These are phyloP conservation scores for Apomyelois bistriatella DNA, from an alignment of 2,888 invertebrate genomes.

Conservation along the genomic window DNA sequence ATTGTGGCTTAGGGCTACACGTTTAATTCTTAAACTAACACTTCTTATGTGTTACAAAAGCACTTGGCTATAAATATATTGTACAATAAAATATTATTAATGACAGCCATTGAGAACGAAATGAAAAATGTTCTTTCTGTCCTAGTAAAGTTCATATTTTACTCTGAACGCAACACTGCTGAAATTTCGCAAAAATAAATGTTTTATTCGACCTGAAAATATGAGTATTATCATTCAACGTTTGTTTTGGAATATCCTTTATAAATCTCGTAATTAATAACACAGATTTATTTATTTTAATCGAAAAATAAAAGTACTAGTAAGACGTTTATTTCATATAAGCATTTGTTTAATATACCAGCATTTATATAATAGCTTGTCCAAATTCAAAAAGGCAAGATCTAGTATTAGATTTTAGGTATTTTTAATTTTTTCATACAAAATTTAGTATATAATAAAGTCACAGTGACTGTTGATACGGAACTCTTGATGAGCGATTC, in stretches of 20 bases:
- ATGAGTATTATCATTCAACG: neutral
- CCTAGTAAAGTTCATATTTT: neutral
- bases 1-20: no score
- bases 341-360: no score
- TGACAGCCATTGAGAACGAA: neutral
- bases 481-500: no score
- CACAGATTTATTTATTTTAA: neutral
- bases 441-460: no score
- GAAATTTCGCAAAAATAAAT: neutral
- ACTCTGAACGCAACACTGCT: neutral
- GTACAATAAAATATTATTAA: neutral
- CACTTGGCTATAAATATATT: neutral
- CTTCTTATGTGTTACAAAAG: no score
- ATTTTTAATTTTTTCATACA: no score
- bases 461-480: no score
- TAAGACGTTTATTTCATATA: no score
- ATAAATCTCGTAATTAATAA: neutral
- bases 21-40: no score
- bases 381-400: no score
- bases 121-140: neutral
- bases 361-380: no score
- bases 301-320: neutral
- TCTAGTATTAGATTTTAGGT: no score
- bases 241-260: neutral
- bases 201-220: neutral